Conservation (phyloP, 2,113 vertebrate species). For the rabbit (Oryctolagus cuniculus) region DNA sequence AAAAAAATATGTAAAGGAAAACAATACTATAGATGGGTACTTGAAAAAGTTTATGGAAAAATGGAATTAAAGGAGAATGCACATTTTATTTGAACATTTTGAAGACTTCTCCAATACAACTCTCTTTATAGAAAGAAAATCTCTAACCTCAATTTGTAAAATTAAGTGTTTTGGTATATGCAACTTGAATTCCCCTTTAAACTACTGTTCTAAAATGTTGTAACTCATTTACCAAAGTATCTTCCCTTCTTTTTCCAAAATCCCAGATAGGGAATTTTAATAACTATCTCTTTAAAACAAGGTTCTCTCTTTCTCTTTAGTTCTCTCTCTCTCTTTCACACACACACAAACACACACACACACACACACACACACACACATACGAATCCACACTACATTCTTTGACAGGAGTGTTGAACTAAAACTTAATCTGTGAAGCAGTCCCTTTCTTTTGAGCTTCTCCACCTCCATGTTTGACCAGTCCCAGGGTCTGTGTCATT, state of each 20-base stretch:
- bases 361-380: not conserved
- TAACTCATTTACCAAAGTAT: not conserved
- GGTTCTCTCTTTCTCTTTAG: not conserved
- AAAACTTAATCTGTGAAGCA: constrained; percentile 39
- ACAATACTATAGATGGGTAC: not conserved
- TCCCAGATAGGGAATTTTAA: not conserved
- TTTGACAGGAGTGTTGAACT: constrained; percentile 36
- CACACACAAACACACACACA: not conserved
- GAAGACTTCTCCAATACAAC: too few relatives aligned
- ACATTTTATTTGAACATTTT: too few relatives aligned
- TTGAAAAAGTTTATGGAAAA: too few relatives aligned
- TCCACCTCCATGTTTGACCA: not conserved
- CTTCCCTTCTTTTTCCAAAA: not conserved
- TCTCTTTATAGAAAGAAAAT: not conserved
- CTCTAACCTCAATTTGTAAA: not conserved
- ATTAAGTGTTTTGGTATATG: not conserved
- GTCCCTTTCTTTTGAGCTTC: not conserved
- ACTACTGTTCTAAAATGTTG: not conserved
- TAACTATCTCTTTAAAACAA: constrained; percentile 28
- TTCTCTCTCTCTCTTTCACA: not conserved
- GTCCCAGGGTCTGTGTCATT: constrained; percentile 34
- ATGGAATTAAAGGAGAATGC: too few relatives aligned
- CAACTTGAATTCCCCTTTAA: not conserved
- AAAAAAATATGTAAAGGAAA: not conserved
- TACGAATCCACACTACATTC: not conserved